phyloP scores from a whole-genome alignment of 2,888 invertebrate genomes.

The Bruchidius siliquastri region DNA sequence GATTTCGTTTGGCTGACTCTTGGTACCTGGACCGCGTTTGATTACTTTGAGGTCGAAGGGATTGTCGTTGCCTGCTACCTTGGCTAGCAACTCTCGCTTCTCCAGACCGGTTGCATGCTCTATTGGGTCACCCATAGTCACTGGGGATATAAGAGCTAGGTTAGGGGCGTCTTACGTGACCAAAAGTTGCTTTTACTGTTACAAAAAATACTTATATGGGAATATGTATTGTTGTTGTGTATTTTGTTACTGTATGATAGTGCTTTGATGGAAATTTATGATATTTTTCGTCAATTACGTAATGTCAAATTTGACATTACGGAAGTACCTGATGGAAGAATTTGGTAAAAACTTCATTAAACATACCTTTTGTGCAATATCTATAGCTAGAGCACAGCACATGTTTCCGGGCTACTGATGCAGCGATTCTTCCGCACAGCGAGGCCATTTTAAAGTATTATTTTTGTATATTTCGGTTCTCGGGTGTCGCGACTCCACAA shows the following conservation, averaged over 20 bases:
- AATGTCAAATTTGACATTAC: slow-evolving; percentile 41
- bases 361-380: slow-evolving; percentile 63
- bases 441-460: slow-evolving; percentile 61
- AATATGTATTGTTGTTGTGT: not conserved
- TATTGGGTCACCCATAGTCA: slow-evolving; percentile 76
- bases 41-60: slow-evolving; percentile 80
- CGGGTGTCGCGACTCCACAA: not conserved
- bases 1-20: slow-evolving; percentile 80
- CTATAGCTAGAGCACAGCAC: slow-evolving; percentile 59
- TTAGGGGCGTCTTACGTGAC: slow-evolving; percentile 3
- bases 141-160: slow-evolving; percentile 44
- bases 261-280: not conserved
- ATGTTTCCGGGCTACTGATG: slow-evolving; percentile 61
- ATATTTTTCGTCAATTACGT: slow-evolving; percentile 36
- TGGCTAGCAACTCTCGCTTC: slow-evolving; percentile 81
- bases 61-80: slow-evolving; percentile 82
- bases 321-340: slow-evolving; percentile 52
- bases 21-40: slow-evolving; percentile 75
- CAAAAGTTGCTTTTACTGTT: not conserved
- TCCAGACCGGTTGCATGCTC: slow-evolving; percentile 93
- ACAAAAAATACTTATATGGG: slow-evolving; percentile 1
- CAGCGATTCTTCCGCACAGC: slow-evolving; percentile 66
- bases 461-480: not conserved
- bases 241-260: not conserved
- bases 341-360: slow-evolving; percentile 7